A percentile compares a stretch with the other conserved stretches of the same genome.
Evolutionary conservation across 2,888 invertebrate species (phyloP).

Genomic region (Leptinotarsa rubiginosa): DNA sequence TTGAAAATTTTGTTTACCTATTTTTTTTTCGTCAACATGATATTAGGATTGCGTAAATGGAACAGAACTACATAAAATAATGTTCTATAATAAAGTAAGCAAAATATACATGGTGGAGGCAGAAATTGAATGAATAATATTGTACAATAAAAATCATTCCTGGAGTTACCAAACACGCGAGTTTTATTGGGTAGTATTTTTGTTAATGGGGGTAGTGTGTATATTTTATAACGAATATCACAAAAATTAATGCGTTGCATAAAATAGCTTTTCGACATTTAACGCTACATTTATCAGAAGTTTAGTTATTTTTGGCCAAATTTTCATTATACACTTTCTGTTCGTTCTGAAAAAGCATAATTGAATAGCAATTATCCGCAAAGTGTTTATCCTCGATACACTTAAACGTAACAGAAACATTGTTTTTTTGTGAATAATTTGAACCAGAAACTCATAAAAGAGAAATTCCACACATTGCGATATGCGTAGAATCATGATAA

Average conservation of each 20-base stretch:
- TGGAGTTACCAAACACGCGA: neutral
- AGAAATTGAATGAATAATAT: neutral
- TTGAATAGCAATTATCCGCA: neutral
- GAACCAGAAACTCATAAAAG: neutral
- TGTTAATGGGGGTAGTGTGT: neutral
- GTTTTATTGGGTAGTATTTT: neutral
- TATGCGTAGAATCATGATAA: constrained; percentile 3
- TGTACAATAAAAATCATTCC: neutral
- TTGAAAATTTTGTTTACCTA: neutral
- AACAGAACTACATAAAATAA: neutral
- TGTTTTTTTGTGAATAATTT: neutral
- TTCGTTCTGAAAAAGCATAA: neutral
- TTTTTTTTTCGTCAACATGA: neutral
- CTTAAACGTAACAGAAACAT: neutral
- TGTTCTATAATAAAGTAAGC: neutral
- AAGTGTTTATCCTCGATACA: neutral
- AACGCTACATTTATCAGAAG: neutral
- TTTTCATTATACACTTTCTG: neutral
- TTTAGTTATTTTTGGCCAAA: neutral
- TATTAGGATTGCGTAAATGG: neutral
- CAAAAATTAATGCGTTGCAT: neutral
- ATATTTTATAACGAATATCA: neutral
- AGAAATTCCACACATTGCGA: neutral
- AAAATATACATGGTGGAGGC: neutral
- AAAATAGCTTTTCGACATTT: neutral